Evolutionary conservation across 2,888 invertebrate species (phyloP).

Genomic region (Tachina grossa): DNA sequence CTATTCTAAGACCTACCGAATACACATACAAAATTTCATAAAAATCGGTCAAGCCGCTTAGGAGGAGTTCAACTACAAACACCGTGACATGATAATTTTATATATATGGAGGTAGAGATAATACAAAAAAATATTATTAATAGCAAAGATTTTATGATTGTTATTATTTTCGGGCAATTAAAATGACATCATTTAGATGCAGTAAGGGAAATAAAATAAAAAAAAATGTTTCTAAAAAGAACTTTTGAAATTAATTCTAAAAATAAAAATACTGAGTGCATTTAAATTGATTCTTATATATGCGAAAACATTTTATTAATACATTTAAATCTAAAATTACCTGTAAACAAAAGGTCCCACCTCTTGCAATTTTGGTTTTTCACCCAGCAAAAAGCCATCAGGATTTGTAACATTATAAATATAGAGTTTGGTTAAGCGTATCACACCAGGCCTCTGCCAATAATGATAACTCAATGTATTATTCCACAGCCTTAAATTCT

Average conservation of each 20-base stretch:
- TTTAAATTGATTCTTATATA: neutral
- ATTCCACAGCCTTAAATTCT: conserved; percentile 93
- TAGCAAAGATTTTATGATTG: neutral
- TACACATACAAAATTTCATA: no score
- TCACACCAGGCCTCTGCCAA: conserved; percentile 94
- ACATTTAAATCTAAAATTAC: conserved; percentile 83
- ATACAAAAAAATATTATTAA: neutral
- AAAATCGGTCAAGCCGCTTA: no score
- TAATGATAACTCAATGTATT: conserved; percentile 93
- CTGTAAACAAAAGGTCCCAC: conserved; percentile 94
- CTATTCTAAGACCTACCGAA: no score
- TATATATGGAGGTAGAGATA: no score
- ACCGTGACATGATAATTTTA: no score
- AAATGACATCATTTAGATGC: conserved; percentile 31
- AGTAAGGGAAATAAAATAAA: neutral
- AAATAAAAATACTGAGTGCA: neutral
- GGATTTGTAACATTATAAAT: conserved; percentile 95
- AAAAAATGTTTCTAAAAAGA: neutral
- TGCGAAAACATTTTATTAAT: neutral
- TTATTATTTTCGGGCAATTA: conserved; percentile 16
- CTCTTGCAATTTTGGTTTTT: conserved; percentile 91
- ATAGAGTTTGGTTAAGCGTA: conserved; percentile 92
- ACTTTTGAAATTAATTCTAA: conserved; percentile 11
- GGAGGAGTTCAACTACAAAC: no score
- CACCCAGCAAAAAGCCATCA: conserved; percentile 89